Evolutionary conservation across 2,797 vertebrate genomes (phyloP).

Genomic region (Sternarchorhynchus goeldii): DNA sequence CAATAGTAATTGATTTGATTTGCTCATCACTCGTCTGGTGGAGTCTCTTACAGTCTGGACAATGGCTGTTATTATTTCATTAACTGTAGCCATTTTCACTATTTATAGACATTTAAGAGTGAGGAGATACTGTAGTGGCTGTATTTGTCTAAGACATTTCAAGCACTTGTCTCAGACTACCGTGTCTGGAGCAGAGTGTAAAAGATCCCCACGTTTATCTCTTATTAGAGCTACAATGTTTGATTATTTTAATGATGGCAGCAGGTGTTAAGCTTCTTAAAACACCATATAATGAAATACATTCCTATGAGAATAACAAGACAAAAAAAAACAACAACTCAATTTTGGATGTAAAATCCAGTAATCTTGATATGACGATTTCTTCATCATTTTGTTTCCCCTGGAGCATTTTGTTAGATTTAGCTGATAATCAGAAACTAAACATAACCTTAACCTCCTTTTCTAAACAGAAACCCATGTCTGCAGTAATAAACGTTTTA

Average conservation of each 20-base stretch:
- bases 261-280: slow-evolving; percentile 2
- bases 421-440: slow-evolving; percentile 11
- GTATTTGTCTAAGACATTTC: not conserved
- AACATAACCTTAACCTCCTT: slow-evolving; percentile 12
- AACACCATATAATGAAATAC: not conserved
- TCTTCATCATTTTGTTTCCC: not conserved
- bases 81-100: slow-evolving; percentile 10
- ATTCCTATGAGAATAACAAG: slow-evolving; percentile 7
- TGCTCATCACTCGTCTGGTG: slow-evolving; percentile 37
- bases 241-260: not conserved
- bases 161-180: not conserved
- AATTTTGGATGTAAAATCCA: not conserved
- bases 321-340: not conserved
- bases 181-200: not conserved
- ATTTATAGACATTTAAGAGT: slow-evolving; percentile 9
- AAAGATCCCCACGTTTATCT: no score
- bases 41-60: slow-evolving; percentile 28
- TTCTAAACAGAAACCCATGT: slow-evolving; percentile 3
- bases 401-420: slow-evolving; percentile 1
- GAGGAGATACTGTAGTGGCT: not conserved
- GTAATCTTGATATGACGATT: not conserved
- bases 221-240: not conserved
- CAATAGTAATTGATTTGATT: slow-evolving; percentile 47
- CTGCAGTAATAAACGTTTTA: not conserved
- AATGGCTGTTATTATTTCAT: slow-evolving; percentile 18